phyloP scores from a whole-genome alignment of 2,113 vertebrate genomes.

The Amazona vittata region DNA sequence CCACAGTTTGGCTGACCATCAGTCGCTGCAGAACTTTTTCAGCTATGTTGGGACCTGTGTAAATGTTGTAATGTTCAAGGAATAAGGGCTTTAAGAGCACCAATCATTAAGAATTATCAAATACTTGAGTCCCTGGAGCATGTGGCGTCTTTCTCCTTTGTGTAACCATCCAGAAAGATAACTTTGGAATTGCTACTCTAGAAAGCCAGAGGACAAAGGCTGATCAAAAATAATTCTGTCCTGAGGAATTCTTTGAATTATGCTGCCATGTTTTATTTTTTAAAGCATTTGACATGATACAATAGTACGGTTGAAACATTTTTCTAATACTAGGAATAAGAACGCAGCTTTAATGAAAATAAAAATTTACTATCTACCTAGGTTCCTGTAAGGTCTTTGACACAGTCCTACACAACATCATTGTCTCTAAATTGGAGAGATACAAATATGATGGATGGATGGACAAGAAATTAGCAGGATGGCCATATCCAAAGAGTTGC shows the following conservation, averaged over 20 bases:
- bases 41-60: accelerated
- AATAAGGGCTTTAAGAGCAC: background rate
- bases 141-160: background rate
- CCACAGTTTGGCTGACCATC: background rate
- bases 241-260: background rate
- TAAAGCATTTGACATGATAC: background rate
- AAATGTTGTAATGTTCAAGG: background rate
- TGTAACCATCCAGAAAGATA: background rate
- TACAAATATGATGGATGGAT: background rate
- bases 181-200: background rate
- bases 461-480: background rate
- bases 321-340: background rate
- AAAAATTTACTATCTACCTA: background rate
- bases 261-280: background rate
- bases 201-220: background rate
- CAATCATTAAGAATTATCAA: background rate
- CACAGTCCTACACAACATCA: background rate
- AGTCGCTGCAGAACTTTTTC: background rate
- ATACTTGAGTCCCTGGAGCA: background rate
- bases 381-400: background rate
- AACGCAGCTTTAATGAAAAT: background rate
- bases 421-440: background rate
- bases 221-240: background rate
- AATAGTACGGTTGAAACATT: background rate
- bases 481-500: background rate